Evolutionary conservation across 2,888 invertebrate species (phyloP), one percentile per base, ranked within the genome.

Genomic region (Nymphalis urticae): DNA sequence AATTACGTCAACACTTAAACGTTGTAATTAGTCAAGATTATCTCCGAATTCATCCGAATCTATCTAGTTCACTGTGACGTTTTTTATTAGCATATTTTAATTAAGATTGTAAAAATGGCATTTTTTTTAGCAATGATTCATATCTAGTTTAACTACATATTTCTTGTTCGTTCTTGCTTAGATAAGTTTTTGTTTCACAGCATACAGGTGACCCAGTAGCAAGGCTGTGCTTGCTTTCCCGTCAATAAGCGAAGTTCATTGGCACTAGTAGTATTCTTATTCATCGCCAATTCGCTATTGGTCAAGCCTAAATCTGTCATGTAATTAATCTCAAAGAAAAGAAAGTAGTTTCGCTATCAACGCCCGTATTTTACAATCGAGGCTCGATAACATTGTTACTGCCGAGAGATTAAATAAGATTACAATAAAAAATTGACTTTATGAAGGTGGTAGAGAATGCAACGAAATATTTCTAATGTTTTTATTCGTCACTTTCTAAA

Each of bases 161-260:
- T 62, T 54, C 78, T 82, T 27, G 82, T 81, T 80, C 79, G 72
- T 47, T 53, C 56, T 42, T 62, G 51, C 58, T 61, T 56, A 32
- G 54, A 27, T 56, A 81, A 82, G 75, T 76, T 78, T 79, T 81
- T 78, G 83, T 84, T 83, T 79, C 80, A 81, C 80, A 82, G 82
- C 84, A 80, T 79, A 84, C 84, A 80, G 82, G 81, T 88, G 88
- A 88, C 88, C 89, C 84, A 88, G 85, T 88, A 79, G 81, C 81
- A 82, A 80, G 80, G 80, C 82, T 84, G 84, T 82, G 83, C 85
- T 86, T 85, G 87, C 88, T 89, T 89, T 89, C 88, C 87, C 87
- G 82, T 69, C 84, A 82, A 82, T 82, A 82, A 81, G 82, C 82
- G 85, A 87, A 90, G 90, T 90, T 90, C 90, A 89, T 90, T 89